phyloP scores from a whole-genome alignment of 1,140 invertebrate genomes.

The Scaptomyza pallida region DNA sequence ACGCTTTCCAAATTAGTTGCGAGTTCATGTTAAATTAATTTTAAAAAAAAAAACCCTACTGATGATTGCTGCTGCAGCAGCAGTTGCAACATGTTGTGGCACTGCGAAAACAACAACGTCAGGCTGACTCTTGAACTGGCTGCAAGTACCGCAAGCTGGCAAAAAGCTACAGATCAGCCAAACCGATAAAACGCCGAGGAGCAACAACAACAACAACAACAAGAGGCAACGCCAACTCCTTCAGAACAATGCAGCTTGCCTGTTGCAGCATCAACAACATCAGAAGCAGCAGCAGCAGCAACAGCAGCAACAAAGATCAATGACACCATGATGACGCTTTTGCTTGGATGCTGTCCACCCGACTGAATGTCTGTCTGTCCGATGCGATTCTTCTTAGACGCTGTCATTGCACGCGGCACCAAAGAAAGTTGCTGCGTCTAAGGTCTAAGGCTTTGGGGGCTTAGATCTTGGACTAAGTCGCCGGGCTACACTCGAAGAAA shows the following conservation, averaged over 20 bases:
- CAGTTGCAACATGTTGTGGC: conserved; percentile 37
- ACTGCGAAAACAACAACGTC: conserved; percentile 27
- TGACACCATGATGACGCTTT: conserved; percentile 71
- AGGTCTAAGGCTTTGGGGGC: conserved; percentile 10
- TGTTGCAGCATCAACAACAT: conserved; percentile 34
- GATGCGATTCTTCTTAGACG: conserved; percentile 21
- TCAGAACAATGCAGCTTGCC: conserved; percentile 71
- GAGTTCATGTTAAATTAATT: conserved; percentile 74
- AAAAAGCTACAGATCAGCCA: conserved; percentile 52
- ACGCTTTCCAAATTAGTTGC: conserved; percentile 74
- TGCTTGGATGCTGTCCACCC: conserved; percentile 26
- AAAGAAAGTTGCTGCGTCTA: conserved; percentile 56
- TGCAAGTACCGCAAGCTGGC: conserved; percentile 74
- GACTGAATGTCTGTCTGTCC: neutral
- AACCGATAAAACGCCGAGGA: conserved; percentile 61
- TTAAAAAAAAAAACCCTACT: conserved; percentile 41
- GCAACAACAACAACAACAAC: conserved; percentile 11
- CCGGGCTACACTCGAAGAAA: neutral
- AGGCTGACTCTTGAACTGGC: conserved; percentile 71
- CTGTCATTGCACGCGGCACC: conserved; percentile 37
- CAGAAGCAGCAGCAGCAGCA: conserved; percentile 9
- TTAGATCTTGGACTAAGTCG: conserved; percentile 1
- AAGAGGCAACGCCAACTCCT: conserved; percentile 57
- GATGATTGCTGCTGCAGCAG: conserved; percentile 25
- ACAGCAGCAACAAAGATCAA: conserved; percentile 55